Conservation (phyloP, 2,797 vertebrate species). For the Helarctos malayanus region DNA sequence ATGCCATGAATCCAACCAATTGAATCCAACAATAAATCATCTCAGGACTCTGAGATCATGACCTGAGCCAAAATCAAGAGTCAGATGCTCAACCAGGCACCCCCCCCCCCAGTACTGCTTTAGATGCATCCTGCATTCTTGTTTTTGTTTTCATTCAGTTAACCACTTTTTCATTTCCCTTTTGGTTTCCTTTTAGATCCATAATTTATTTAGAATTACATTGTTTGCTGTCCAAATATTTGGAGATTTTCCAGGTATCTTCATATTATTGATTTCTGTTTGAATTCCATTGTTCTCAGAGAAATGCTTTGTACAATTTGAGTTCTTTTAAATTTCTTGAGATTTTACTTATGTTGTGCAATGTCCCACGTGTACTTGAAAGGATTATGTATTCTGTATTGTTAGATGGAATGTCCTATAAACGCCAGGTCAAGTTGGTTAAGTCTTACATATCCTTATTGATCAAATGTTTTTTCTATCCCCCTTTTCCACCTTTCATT, state of each 20-base stretch:
- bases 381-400: neutral
- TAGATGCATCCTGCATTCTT: neutral
- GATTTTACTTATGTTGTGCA: neutral
- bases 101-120: neutral
- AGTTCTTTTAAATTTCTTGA: constrained; percentile 11
- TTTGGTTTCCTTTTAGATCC: constrained; percentile 1
- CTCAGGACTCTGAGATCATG: neutral
- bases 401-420: neutral
- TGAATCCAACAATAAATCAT: neutral
- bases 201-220: neutral
- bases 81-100: neutral
- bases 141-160: constrained; percentile 6
- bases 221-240: constrained; percentile 17
- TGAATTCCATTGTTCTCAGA: neutral
- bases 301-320: neutral
- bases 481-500: neutral
- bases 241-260: neutral
- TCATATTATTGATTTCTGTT: neutral
- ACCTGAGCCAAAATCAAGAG: neutral
- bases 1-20: neutral
- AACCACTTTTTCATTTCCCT: neutral
- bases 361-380: neutral
- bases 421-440: neutral
- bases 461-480: neutral
- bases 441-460: neutral